phyloP scores from a whole-genome alignment of 1,140 invertebrate species.

The Aphelinus certus region DNA sequence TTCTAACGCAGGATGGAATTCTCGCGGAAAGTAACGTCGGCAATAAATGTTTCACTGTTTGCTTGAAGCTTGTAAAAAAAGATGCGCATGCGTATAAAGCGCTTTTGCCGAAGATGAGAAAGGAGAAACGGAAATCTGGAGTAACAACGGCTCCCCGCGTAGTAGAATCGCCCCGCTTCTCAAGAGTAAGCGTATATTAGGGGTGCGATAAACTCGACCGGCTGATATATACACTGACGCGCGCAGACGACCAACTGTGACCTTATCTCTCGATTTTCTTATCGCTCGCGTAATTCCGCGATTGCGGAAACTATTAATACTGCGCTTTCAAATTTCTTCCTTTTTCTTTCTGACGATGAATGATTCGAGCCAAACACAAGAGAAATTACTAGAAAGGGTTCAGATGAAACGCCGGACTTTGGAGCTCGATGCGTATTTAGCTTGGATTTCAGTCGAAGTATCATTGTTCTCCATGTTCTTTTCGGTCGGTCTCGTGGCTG shows the following conservation, averaged over 20 bases:
- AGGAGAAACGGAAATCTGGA: too few relatives aligned
- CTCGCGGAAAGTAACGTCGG: too few relatives aligned
- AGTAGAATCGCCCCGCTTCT: neutral
- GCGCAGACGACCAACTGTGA: constrained; percentile 20
- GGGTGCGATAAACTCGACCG: neutral
- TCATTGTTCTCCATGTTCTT: neutral
- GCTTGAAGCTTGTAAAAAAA: too few relatives aligned
- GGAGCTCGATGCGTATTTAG: too few relatives aligned
- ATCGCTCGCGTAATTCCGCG: constrained; percentile 30
- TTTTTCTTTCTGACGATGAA: constrained; percentile 7
- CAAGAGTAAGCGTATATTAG: neutral
- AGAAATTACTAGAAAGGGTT: neutral
- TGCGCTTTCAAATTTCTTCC: neutral
- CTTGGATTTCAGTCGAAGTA: neutral
- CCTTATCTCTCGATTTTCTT: constrained; percentile 27
- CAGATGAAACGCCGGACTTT: too few relatives aligned
- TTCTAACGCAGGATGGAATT: too few relatives aligned
- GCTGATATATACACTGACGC: constrained; percentile 29
- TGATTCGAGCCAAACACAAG: neutral
- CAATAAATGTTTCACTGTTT: too few relatives aligned
- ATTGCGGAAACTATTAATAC: constrained; percentile 33
- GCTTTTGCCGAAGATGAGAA: too few relatives aligned
- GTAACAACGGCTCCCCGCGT: constrained; percentile 10
- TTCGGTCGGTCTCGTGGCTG: neutral
- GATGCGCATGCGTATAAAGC: too few relatives aligned